Base-by-base conservation (phyloP, 2,113 vertebrate species). In the Osmerus mordax region DNA sequence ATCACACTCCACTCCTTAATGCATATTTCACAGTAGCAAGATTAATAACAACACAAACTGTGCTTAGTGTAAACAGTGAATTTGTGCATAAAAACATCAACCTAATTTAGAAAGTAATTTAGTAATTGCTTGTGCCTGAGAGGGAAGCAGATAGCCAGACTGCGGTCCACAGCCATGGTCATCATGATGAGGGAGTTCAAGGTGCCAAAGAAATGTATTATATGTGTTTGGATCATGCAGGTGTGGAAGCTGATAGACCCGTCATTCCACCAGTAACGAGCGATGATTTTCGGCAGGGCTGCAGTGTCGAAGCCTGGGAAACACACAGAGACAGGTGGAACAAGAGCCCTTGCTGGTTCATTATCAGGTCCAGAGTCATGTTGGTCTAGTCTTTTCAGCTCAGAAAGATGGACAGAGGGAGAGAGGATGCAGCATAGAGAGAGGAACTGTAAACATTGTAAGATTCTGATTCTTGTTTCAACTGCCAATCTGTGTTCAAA, bases 111-210 rank as follows among this genome's bases (percentile, higher is more conserved):
- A n/a, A n/a, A 32, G 18, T 65, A 6, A 3, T 28, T 3, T 13
- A 19, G 60, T 16, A 15, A 14, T 62, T 3, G 11, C 5, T 23
- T 72, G 32, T 73, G 85, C 76, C 85, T 82, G 0, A 86, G 67
- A 25, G 84, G 86, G 66, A 80, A 78, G 52, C 81, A 84, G 56
- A 88, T 74, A 12, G 84, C 78, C 56, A 86, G 51, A 19, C 81
- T 83, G 60, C 81, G 74, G 69, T 87, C 87, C 52, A 88, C 18
- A 13, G 78, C 80, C 84, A 86, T 84, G 11, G 63, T 80, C 58
- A 85, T 47, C 72, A 88, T 67, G 67, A 86, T 83, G 36, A 83
- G 61, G 11, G 77, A 88, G 74, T 86, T 86, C 36, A 88, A n/a
- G 13, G 83, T 75, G 11, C 84, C 84, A 76, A 86, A 86, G 13